Base-by-base conservation (phyloP, 2,797 vertebrate species). In the Crenichthys baileyi region DNA sequence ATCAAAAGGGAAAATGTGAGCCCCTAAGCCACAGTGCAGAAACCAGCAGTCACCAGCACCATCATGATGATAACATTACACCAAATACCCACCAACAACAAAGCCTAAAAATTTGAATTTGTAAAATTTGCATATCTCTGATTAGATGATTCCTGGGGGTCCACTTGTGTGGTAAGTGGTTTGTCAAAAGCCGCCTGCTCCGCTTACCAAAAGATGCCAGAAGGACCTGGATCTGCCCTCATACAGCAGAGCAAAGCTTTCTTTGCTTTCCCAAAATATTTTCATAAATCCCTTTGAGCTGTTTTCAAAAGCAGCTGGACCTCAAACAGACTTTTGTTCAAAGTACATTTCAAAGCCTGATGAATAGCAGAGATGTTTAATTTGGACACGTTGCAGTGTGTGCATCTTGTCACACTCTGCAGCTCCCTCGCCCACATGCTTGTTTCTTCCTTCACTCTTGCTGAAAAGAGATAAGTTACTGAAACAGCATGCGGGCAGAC, bases 151-250 rank as follows among this genome's bases (percentile, higher is more conserved):
- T 85, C 88, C 88, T 78, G 29, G 72, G 89, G 87, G 84, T 89
- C 83, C 83, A 84, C 83, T 90, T 92, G 88, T 87, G 85, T 79
- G 89, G 80, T 70, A 87, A 88, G 82, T 88, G 89, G 50, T 76
- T 81, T 82, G 83, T 84, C 79, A 31, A 77, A 84, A 75, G 85
- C 81, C 72, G 82, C 70, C 79, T 83, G 88, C 82, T 87, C 82
- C 83, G 82, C 41, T 7, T 84, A 87, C 79, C 81, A 79, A 79
- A 79, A 85, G 72, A 84, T 83, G 75, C 86, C 70, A 79, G 70
- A 53, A 75, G 3, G 67, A 82, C 63, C 76, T 78, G 78, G 65
- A 73, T 74, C 13, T 82, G 60, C 70, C 48, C 50, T 76, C 44
- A 16, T 70, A 8, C 67, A 16, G 41, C 67, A 11, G 65, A 87